Percentiles rank a stretch among this genome's conserved stretches.
These are phyloP conservation scores for Salminus brasiliensis DNA, from an alignment of 2,113 vertebrate species.

Conservation along the genomic window DNA sequence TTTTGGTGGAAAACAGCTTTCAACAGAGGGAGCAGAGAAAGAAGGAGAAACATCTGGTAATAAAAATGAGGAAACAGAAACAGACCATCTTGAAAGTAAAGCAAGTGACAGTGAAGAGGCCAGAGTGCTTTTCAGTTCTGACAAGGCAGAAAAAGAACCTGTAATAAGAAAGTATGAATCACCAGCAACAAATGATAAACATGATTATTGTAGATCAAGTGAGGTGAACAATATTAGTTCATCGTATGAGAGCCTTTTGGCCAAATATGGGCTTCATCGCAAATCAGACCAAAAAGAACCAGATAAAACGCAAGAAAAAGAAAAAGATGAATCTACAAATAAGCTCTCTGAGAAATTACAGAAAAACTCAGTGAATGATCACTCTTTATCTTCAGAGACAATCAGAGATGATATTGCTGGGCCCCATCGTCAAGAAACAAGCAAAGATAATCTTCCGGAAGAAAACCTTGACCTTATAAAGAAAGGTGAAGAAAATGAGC, in stretches of 20 bases:
- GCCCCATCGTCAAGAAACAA: slow-evolving; percentile 6
- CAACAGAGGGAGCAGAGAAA: slow-evolving; percentile 25
- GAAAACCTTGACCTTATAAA: neutral
- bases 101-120: slow-evolving; percentile 30
- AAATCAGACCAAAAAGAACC: slow-evolving; percentile 23
- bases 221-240: slow-evolving; percentile 17
- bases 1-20: slow-evolving; percentile 34
- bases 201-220: slow-evolving; percentile 27
- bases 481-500: neutral
- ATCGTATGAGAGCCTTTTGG: slow-evolving; percentile 48
- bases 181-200: slow-evolving; percentile 9
- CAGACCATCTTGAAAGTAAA: slow-evolving; percentile 13
- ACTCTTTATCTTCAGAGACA: neutral
- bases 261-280: slow-evolving; percentile 42
- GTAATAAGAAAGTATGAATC: slow-evolving; percentile 8
- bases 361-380: neutral
- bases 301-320: slow-evolving; percentile 16
- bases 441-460: neutral
- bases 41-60: slow-evolving; percentile 35
- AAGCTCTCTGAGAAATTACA: neutral
- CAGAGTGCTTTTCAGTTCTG: neutral
- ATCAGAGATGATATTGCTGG: neutral
- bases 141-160: slow-evolving; percentile 28
- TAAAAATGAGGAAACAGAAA: slow-evolving; percentile 29
- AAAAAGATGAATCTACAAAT: slow-evolving; percentile 3